Percentiles rank a stretch among this genome's conserved stretches.
phyloP scores from a whole-genome alignment of 2,888 invertebrate genomes.

The Orchesella flavescens region DNA sequence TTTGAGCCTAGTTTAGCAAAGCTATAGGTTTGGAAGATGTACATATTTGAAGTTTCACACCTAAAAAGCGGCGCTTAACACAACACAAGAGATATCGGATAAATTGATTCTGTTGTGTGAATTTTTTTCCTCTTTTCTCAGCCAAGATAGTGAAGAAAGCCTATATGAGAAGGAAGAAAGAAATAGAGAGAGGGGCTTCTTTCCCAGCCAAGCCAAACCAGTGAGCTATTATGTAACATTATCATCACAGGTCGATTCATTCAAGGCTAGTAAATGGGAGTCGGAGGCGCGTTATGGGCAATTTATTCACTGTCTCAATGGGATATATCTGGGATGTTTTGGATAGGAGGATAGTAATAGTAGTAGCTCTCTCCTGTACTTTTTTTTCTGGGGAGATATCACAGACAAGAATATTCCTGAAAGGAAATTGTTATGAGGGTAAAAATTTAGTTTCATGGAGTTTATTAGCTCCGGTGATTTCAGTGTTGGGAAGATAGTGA shows the following conservation, averaged over 20 bases:
- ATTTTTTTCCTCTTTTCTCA: constrained; percentile 43
- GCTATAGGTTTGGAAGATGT: not conserved
- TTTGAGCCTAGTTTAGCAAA: not conserved
- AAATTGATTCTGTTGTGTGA: constrained; percentile 60
- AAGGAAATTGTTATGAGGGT: constrained; percentile 60
- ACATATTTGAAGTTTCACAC: too few relatives aligned
- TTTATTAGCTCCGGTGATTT: too few relatives aligned
- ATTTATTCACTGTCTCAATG: constrained; percentile 63
- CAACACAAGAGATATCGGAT: constrained; percentile 55
- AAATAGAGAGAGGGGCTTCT: constrained; percentile 20
- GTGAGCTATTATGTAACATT: constrained; percentile 49
- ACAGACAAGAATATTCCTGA: constrained; percentile 47
- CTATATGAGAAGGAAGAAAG: not conserved
- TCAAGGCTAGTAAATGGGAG: constrained; percentile 47
- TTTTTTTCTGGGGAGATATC: not conserved
- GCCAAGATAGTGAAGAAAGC: not conserved
- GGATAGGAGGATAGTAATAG: too few relatives aligned
- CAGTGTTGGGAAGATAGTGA: too few relatives aligned
- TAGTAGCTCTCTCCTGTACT: too few relatives aligned
- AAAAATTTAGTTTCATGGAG: constrained; percentile 47
- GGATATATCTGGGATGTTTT: constrained; percentile 55
- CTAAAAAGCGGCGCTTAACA: too few relatives aligned
- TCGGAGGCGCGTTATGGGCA: constrained; percentile 63
- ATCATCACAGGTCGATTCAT: constrained; percentile 59
- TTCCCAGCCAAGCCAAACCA: not conserved